Evolutionary conservation across 2,888 invertebrate genomes (phyloP), one percentile per base, ranked within the genome.

Genomic region (Ectemnius lituratus): DNA sequence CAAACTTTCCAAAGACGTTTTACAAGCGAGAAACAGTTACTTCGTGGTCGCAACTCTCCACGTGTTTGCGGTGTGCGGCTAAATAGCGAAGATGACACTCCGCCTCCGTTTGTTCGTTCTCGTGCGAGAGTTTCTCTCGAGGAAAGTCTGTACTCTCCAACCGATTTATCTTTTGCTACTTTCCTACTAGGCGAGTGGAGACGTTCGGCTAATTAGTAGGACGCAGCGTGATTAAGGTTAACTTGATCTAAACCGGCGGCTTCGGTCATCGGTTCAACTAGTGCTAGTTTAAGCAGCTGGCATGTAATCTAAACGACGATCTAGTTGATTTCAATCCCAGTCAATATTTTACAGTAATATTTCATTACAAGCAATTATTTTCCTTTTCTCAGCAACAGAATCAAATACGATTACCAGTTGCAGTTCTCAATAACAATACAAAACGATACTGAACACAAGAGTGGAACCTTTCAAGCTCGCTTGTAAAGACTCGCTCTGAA

Each of bases 191-290:
- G n/a, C 20, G 65, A 11, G n/a, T 13, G 52, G 52, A 16, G 52
- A 52, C 52, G 58, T 23, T 67, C 47, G 77, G 78, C 76, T 84
- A 86, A 87, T 87, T 87, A 87, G 77, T 87, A 85, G 87, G 87
- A 79, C 87, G 85, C 70, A 69, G 59, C 70, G 74, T 79, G 83
- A 86, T 87, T 87, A 87, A 87, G 83, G 78, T 77, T 82, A 82
- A 84, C 85, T 84, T 79, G 85, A 86, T 82, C 73, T 79, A 73
- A 70, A 72, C 64, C 58, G 73, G 72, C 70, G 52, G 60, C 70
- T 64, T 62, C 67, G 66, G 68, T 52, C 61, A 60, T 64, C 70
- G 62, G 65, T 67, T 84, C 76, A 81, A 85, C 85, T 82, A 72
- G 69, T 57, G 52, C 71, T 27, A 18, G 52, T 58, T 27, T 63